These are phyloP conservation scores for Poeciliopsis retropinna DNA, from an alignment of 2,113 vertebrate species.

Conservation along the genomic window DNA sequence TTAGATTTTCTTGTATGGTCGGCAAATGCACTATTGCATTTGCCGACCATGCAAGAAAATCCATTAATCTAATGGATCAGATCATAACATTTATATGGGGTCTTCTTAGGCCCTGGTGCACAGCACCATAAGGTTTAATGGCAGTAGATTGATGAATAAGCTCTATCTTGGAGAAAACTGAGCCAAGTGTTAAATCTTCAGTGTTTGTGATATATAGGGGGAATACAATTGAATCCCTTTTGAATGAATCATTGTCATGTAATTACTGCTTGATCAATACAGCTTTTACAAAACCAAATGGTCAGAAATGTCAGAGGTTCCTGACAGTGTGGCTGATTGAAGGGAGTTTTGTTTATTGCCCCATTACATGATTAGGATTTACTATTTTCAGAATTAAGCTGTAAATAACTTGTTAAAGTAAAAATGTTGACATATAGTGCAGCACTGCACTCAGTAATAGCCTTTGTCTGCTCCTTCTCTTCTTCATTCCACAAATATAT, in stretches of 20 bases:
- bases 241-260: slow-evolving; percentile 5
- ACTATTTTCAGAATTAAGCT: background rate
- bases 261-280: slow-evolving; percentile 21
- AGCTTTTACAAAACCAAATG: slow-evolving; percentile 25
- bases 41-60: no score
- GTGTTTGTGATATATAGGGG: background rate
- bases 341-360: background rate
- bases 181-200: slow-evolving; percentile 1
- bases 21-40: background rate
- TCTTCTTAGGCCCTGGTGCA: background rate
- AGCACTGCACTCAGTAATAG: slow-evolving; percentile 16
- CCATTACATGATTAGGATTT: background rate
- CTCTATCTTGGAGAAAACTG: slow-evolving; percentile 1
- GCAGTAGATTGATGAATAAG: slow-evolving; percentile 14
- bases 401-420: background rate
- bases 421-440: background rate
- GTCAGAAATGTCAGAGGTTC: background rate
- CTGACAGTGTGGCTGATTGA: slow-evolving; percentile 4
- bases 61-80: background rate
- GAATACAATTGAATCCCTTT: slow-evolving; percentile 26
- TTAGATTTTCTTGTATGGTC: slow-evolving; percentile 26
- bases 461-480: background rate
- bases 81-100: background rate
- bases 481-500: slow-evolving; percentile 25
- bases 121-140: background rate